Conservation (phyloP, 2,113 vertebrate species). For the Dipodomys ordii region DNA sequence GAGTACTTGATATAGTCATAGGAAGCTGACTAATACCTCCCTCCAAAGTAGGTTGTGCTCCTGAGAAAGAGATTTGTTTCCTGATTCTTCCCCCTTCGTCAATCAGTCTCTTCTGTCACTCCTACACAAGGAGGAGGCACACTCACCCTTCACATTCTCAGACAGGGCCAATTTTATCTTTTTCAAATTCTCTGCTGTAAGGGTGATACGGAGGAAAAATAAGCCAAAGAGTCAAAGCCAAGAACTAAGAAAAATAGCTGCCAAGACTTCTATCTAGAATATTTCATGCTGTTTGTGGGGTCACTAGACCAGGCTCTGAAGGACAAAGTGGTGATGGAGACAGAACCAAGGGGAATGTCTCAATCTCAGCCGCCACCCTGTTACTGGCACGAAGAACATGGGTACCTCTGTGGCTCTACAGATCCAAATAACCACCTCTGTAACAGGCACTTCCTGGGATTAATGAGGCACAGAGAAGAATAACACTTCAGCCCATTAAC, state of each 20-base stretch:
- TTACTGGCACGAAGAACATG: background rate
- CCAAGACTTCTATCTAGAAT: background rate
- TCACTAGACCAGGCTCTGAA: background rate
- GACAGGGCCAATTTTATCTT: background rate
- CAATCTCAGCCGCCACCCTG: background rate
- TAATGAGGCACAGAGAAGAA: slow-evolving; percentile 73
- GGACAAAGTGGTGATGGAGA: background rate
- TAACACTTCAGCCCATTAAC: slow-evolving; percentile 68
- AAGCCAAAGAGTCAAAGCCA: background rate
- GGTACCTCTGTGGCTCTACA: background rate
- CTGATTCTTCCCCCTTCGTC: background rate
- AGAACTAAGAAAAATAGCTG: background rate
- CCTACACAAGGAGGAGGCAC: too few species aligned
- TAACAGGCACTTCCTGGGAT: slow-evolving; percentile 57
- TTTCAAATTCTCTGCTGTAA: background rate
- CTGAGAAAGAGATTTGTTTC: background rate
- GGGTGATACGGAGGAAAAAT: background rate
- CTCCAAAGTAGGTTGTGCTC: background rate
- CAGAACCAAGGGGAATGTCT: background rate
- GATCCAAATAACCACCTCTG: background rate
- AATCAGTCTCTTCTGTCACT: background rate
- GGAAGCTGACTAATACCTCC: background rate
- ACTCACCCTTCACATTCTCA: background rate
- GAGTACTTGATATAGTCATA: background rate
- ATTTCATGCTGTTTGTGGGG: too few species aligned